Evolutionary conservation across 2,113 vertebrate genomes (phyloP), one percentile per base, ranked within the genome.

Genomic region (Elephas maximus): DNA sequence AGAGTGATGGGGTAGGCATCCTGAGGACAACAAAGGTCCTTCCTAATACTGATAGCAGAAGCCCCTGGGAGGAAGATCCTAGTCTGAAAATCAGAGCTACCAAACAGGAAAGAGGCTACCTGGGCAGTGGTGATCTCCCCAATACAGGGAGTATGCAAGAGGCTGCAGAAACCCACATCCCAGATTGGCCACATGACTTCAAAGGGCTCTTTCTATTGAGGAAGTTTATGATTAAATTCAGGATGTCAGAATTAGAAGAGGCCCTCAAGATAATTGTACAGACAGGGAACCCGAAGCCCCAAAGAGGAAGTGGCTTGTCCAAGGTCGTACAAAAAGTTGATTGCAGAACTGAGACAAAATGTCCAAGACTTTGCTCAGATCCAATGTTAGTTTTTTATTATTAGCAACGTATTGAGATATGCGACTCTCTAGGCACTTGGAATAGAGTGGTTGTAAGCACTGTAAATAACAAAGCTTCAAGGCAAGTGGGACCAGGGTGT

Each of bases 251-350:
- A 41, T 30, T 48, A 79, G 67, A 87, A 48, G 73, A 10, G 21
- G 45, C 18, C 77, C 63, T 67, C 63, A 67, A 7, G 62, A 57
- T 69, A 78, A 85, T 0, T 83, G 41, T 8, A 20, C 26, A n/a
- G 63, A 28, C n/a, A 33, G 33, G 69, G n/a, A 91, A 96, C 91
- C 74, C 60, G 63, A 93, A 82, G 17, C 41, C 26, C 28, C 79
- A 69, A 18, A 41, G 28, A 91, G 24, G 80, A 94, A 67, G 51
- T 1, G 24, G 37, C 69, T 91, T 51, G 28, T 6, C 28, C 45
- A 79, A 30, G 28, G 77, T 79, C 45, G 33, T 6, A 11, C 14
- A 45, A 41, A n/a, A n/a, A 88, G 28, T n/a, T 67, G 28, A 82
- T 17, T 85, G 60, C 33, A 51, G 81, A 95, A 60, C 41, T 26